These are phyloP conservation scores for Carduelis carduelis DNA, from an alignment of 2,797 vertebrate genomes.

Conservation along the genomic window DNA sequence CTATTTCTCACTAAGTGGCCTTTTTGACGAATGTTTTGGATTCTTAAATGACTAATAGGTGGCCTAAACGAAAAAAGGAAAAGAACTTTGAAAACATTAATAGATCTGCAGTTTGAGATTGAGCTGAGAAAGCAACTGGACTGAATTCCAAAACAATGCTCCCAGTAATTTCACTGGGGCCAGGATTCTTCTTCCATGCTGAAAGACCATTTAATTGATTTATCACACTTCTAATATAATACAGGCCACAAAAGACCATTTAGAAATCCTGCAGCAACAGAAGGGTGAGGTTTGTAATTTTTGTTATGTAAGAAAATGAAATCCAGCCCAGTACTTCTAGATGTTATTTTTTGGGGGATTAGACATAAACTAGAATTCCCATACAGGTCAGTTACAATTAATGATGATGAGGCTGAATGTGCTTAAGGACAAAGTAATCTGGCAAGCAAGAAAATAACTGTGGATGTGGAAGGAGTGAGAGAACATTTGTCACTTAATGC, in stretches of 20 bases:
- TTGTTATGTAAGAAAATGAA: constrained; percentile 9
- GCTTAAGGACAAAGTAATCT: neutral
- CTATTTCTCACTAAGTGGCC: neutral
- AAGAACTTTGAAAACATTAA: neutral
- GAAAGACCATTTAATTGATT: constrained; percentile 22
- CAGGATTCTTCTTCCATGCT: neutral
- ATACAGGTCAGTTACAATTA: neutral
- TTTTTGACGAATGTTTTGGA: neutral
- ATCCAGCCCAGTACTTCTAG: neutral
- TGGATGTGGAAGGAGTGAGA: neutral
- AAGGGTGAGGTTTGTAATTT: neutral
- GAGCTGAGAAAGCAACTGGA: neutral
- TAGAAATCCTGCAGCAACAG: constrained; percentile 9
- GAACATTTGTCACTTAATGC: neutral
- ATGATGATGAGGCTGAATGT: neutral
- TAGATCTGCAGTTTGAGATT: neutral
- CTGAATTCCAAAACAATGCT: neutral
- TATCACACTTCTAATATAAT: neutral
- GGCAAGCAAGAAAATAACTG: neutral
- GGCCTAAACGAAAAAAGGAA: neutral
- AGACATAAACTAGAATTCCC: neutral
- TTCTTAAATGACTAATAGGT: neutral
- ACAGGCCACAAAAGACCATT: neutral
- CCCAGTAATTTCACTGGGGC: neutral
- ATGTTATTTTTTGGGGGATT: neutral